Evolutionary conservation across 2,113 vertebrate genomes (phyloP).

Genomic region (Athene cunicularia): DNA sequence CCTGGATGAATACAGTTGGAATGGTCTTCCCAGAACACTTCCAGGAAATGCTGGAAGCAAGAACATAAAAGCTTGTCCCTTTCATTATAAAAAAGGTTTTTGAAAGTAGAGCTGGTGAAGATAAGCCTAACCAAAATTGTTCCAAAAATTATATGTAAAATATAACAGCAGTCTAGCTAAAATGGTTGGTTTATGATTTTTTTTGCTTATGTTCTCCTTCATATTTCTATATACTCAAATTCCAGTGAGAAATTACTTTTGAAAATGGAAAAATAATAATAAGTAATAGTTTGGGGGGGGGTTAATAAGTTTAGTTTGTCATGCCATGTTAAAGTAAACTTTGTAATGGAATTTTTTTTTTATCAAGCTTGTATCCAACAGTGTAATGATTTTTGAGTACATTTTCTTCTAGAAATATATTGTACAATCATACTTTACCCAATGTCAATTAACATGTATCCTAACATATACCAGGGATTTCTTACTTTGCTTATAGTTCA

Average conservation of each 20-base stretch:
- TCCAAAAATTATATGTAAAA: neutral
- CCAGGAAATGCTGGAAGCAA: neutral
- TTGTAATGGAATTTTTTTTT: neutral
- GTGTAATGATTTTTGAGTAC: neutral
- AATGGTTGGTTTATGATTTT: neutral
- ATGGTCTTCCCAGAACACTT: neutral
- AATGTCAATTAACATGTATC: rapidly evolving
- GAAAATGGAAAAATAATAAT: neutral
- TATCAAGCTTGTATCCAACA: neutral
- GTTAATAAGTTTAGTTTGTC: neutral
- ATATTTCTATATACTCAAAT: neutral
- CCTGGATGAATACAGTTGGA: neutral
- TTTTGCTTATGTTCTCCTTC: neutral
- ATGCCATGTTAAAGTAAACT: neutral
- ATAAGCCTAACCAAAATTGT: neutral
- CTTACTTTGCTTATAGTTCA: neutral
- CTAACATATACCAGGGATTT: neutral
- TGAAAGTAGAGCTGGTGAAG: neutral
- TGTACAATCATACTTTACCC: neutral
- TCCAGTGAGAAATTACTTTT: neutral
- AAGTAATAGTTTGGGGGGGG: neutral
- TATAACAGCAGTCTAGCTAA: neutral
- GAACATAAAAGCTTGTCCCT: neutral
- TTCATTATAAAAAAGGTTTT: neutral
- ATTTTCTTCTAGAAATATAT: neutral